Base-by-base conservation (phyloP, 1,140 invertebrate species). In the Cryptotermes secundus region DNA sequence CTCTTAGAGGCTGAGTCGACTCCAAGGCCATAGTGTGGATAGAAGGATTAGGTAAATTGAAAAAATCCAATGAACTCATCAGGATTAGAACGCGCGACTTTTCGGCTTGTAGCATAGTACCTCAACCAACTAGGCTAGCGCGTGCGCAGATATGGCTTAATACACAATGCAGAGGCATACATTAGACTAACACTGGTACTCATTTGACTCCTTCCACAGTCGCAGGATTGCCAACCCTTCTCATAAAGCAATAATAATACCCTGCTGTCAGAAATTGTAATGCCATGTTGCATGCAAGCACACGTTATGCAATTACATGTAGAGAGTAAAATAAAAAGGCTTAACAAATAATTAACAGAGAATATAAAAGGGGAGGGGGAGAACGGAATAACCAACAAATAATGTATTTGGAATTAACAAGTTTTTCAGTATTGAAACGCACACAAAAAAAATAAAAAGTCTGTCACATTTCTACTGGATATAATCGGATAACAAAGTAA, bases 351-450 rank as follows among this genome's bases (percentile, higher is more conserved):
- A 31, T 72, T 72, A 72, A 72, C 59, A 72, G 59, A 72, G 59
- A n/a, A 38, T 4, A 38, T 12, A 38, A 12, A 38, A 12, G 12
- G 38, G 12, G 38, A 38, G 38, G 12, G 38, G 38, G 12, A 72
- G n/a, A 72, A 72, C 59, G 16, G 31, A 72, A 72, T 72, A 26
- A 26, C 59, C 59, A 72, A 72, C 59, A 72, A 72, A 72, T 72
- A 72, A 72, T n/a, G 59, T 72, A 72, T 72, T 72, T 72, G 59
- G n/a, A 72, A 31, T 72, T 72, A 72, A 72, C 59, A 72, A 72
- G 59, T 72, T 72, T 72, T 72, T n/a, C n/a, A 72, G 59, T 72
- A 31, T 72, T 72, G 26, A 72, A 72, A 72, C 59, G 31, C 16
- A 49, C 0, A 49, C 16, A 49, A 49, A 49, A 49, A 49, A 19